Base-by-base conservation (phyloP, 2,888 invertebrate genomes). In the Phlogophora meticulosa region DNA sequence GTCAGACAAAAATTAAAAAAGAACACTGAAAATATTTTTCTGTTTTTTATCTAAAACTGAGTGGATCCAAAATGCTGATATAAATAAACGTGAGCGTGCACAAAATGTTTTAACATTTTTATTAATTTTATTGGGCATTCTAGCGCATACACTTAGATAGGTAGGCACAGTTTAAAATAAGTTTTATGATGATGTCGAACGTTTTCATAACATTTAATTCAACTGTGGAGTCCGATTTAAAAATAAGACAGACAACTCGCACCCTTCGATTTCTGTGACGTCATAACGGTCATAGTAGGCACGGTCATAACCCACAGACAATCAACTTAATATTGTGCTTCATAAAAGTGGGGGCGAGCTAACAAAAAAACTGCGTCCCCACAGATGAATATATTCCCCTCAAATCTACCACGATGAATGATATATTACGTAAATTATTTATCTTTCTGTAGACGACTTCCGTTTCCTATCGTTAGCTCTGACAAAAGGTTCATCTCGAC, bases 381-480 rank as follows among this genome's bases (percentile, higher is more conserved):
- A 71, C 65, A 55, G 72, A 49, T 72, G 67, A 75, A 67, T 70
- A 67, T 34, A 56, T 69, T 63, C 67, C 81, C 70, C 76, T 68
- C 68, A 67, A 76, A 60, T 69, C 69, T 64, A 53, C 72, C 64
- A 51, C 62, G 68, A 71, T 76, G 80, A 80, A 76, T 81, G 78
- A 80, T 80, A 65, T 71, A 80, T 69, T 67, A 72, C 76, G 56
- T 78, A 76, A 82, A 82, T 78, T 81, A 80, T 80, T 80, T 81
- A 82, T 81, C 67, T 78, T 63, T 66, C 72, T 65, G 46, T 63
- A 65, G 63, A 81, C 78, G 80, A 82, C 80, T 73, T 82, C 82
- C 76, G 80, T 70, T 81, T 81, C 82, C 80, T 73, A 73, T 73
- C 80, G 76, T 78, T 82, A 78, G 55, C 36, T 52, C 53, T 71